Conservation (phyloP, 2,888 invertebrate species). For the Tenodera sinensis region DNA sequence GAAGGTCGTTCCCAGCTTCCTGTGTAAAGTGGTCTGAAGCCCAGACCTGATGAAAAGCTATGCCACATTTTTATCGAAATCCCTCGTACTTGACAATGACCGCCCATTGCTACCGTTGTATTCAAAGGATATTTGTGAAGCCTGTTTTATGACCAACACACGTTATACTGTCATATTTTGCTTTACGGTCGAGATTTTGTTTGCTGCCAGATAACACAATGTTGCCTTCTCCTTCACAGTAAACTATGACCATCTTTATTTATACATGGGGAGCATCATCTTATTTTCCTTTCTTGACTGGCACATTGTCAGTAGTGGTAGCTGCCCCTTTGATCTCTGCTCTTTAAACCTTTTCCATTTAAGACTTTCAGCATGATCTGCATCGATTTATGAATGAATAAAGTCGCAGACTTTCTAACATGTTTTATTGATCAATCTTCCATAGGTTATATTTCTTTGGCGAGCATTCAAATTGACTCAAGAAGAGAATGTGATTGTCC, state of each 20-base stretch:
- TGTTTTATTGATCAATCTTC: too few species aligned
- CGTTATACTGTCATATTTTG: not conserved
- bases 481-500: too few species aligned
- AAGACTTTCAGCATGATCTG: too few species aligned
- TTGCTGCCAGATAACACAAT: not conserved
- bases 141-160: not conserved
- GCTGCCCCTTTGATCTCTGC: not conserved
- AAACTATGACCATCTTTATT: not conserved
- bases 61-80: not conserved
- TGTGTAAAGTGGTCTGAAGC: not conserved
- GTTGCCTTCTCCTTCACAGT: not conserved
- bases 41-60: not conserved
- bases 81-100: not conserved
- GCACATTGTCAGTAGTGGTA: not conserved
- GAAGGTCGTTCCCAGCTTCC: not conserved
- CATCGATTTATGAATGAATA: too few species aligned
- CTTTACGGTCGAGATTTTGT: not conserved
- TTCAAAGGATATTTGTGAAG: not conserved
- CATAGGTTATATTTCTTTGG: too few species aligned
- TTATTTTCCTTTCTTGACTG: not conserved
- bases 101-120: too few species aligned
- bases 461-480: too few species aligned
- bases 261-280: not conserved
- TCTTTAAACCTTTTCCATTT: too few species aligned
- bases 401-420: too few species aligned